phyloP scores from a whole-genome alignment of 30 jellyfish, hydroid and myxozoan species.

The Morbakka virulenta region DNA sequence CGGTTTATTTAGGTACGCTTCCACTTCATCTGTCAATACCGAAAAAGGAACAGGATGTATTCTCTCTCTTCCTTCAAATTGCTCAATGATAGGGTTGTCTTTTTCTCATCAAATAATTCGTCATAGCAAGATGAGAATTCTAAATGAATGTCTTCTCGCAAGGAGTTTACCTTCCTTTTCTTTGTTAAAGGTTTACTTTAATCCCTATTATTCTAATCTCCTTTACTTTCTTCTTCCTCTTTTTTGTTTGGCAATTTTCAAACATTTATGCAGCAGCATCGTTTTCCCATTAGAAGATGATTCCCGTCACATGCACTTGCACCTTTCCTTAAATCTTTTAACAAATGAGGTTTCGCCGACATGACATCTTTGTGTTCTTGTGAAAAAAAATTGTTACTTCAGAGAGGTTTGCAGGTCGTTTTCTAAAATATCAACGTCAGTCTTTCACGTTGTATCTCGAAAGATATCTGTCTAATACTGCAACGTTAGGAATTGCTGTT shows the following conservation, averaged over 20 bases:
- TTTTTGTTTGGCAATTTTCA: background rate
- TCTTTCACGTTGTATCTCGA: background rate
- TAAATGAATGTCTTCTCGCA: constrained; percentile 42
- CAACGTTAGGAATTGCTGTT: background rate
- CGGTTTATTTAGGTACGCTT: constrained; percentile 25
- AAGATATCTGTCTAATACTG: background rate
- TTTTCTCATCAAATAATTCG: constrained; percentile 42
- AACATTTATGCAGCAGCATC: constrained; percentile 40
- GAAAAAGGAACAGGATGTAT: constrained; percentile 24
- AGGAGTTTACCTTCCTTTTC: constrained; percentile 37
- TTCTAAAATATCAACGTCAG: background rate
- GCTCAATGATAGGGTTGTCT: background rate
- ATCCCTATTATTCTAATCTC: background rate
- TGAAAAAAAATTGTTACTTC: background rate
- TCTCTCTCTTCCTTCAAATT: background rate
- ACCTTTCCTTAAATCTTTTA: constrained; percentile 55
- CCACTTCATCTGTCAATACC: constrained; percentile 26
- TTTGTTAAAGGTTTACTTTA: background rate
- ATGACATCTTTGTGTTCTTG: background rate
- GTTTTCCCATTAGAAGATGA: constrained; percentile 33
- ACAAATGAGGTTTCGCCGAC: constrained; percentile 8
- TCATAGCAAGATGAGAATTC: constrained; percentile 57
- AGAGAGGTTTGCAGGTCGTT: background rate
- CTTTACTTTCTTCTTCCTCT: background rate
- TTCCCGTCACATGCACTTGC: constrained; percentile 22